phyloP scores from a whole-genome alignment of 2,888 invertebrate genomes.

The Teinopalpus imperialis region DNA sequence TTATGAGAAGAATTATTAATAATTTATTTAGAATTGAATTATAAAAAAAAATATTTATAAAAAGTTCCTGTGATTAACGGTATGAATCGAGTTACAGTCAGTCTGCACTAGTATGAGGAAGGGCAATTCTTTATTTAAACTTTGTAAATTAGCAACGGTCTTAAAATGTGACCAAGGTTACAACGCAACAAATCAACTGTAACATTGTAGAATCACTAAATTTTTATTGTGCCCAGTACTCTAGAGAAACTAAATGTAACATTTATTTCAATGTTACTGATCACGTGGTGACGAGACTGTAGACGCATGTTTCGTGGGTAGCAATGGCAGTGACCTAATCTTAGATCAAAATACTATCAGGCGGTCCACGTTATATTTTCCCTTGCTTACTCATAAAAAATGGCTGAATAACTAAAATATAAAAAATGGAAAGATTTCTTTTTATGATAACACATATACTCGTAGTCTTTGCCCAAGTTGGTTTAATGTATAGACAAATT shows the following conservation, averaged over 20 bases:
- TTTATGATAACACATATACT: not conserved
- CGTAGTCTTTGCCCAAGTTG: not conserved
- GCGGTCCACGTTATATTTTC: not conserved
- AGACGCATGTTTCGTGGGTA: slow-evolving; percentile 5
- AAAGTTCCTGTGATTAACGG: no score
- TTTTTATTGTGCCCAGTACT: slow-evolving; percentile 5
- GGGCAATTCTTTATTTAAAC: not conserved
- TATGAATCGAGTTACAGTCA: no score
- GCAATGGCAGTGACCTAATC: slow-evolving; percentile 17
- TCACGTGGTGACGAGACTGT: slow-evolving; percentile 4
- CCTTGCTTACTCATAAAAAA: not conserved
- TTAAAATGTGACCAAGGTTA: slow-evolving; percentile 6
- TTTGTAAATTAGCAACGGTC: not conserved
- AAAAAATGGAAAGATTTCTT: not conserved
- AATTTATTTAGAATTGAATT: no score
- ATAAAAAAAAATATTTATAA: no score
- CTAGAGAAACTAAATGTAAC: not conserved
- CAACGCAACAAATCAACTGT: slow-evolving; percentile 1
- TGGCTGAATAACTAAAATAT: no score
- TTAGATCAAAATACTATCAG: slow-evolving; percentile 17
- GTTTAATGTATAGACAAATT: slow-evolving; percentile 4
- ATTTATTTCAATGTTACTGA: not conserved
- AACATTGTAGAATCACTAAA: slow-evolving; percentile 3
- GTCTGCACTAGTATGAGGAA: no score
- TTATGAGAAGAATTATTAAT: no score